Conservation (phyloP, 2,888 invertebrate genomes). For the Euclidia mi region DNA sequence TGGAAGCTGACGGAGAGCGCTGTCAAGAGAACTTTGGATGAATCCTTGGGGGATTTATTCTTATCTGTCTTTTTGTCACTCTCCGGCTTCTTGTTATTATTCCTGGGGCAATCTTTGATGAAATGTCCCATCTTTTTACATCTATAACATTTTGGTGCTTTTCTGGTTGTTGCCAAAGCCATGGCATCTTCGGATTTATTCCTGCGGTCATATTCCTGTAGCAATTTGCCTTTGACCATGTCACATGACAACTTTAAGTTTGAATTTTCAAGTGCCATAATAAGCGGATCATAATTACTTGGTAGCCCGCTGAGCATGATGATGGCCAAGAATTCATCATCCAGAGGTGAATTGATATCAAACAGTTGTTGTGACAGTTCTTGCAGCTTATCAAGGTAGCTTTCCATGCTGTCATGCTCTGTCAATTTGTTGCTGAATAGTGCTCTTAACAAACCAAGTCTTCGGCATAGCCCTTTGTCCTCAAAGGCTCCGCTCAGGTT, state of each 20-base stretch:
- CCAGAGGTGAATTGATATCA: not conserved
- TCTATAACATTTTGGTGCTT: constrained; percentile 12
- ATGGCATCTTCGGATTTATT: not conserved
- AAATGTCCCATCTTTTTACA: constrained; percentile 16
- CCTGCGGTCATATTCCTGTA: not conserved
- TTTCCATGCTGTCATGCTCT: not conserved
- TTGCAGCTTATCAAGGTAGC: not conserved
- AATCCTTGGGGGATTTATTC: too few species aligned
- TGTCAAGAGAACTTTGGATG: not conserved
- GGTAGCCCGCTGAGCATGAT: constrained; percentile 8
- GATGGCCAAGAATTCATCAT: constrained; percentile 1
- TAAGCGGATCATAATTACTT: constrained; percentile 8
- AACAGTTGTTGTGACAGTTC: not conserved
- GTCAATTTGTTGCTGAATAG: not conserved
- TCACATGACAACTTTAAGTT: constrained; percentile 4
- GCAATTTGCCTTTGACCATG: constrained; percentile 5
- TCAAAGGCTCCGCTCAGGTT: constrained; percentile 1
- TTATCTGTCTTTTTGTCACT: constrained; percentile 1
- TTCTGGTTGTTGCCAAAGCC: constrained; percentile 6
- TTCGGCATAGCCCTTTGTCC: constrained; percentile 4
- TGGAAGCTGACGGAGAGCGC: constrained; percentile 12
- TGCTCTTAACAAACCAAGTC: not conserved
- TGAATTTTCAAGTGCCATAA: constrained; percentile 11
- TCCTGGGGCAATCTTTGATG: constrained; percentile 5
- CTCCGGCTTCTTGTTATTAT: not conserved